Conservation (phyloP, 2,113 vertebrate genomes). For the Symphodus melops region DNA sequence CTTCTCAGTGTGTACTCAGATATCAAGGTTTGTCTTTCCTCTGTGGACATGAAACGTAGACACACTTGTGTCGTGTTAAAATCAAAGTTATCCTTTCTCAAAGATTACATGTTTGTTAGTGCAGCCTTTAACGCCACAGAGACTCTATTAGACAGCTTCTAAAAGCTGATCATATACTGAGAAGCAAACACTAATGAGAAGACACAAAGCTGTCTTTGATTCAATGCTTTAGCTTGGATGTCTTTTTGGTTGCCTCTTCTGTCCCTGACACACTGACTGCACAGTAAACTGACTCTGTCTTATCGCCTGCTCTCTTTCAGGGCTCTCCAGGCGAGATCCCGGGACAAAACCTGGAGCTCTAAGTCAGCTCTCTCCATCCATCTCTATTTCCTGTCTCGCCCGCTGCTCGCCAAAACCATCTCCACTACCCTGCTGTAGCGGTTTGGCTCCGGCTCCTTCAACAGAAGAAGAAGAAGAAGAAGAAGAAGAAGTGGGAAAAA, state of each 20-base stretch:
- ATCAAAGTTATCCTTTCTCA: too few species aligned
- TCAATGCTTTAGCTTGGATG: too few species aligned
- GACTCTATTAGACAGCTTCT: too few species aligned
- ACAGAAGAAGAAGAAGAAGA: conserved; percentile 42
- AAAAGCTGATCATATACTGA: too few species aligned
- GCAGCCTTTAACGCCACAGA: too few species aligned
- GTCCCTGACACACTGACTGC: neutral
- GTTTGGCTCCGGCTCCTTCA: conserved; percentile 87
- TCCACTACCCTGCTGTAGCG: conserved; percentile 83
- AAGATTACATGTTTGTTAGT: too few species aligned
- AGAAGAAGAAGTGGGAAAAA: conserved; percentile 34
- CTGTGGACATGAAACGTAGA: too few species aligned
- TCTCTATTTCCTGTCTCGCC: conserved; percentile 65
- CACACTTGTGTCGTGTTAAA: too few species aligned
- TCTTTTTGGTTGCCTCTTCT: neutral
- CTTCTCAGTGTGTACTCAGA: too few species aligned
- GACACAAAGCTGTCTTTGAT: too few species aligned
- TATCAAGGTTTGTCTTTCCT: too few species aligned
- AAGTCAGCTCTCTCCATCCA: conserved; percentile 80
- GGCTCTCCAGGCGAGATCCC: conserved; percentile 58
- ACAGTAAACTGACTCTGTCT: neutral
- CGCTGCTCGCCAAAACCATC: conserved; percentile 46
- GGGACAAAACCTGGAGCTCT: conserved; percentile 84
- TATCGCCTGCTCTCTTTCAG: conserved; percentile 17
- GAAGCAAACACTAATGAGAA: too few species aligned